Evolutionary conservation across 2,888 invertebrate species (phyloP), one percentile per base, ranked within the genome.

Genomic region (Parelbella ahira): DNA sequence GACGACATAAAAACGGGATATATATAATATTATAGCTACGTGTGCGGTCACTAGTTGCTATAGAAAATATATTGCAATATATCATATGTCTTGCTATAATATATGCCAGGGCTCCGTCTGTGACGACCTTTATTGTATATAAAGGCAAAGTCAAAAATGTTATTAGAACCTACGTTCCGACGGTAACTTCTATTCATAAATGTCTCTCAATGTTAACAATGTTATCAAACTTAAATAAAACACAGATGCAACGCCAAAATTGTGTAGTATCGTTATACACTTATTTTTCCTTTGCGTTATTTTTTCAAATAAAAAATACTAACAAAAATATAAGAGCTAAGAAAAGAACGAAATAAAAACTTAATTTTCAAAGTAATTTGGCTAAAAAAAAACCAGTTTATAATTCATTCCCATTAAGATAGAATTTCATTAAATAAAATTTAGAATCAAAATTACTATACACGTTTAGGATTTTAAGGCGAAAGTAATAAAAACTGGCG

Each of bases 381-480:
- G n/a, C n/a, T n/a, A 24, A 45, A 44, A 37, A 38, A 29, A 34
- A 6, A 12, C n/a, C n/a, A n/a, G n/a, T 30, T 20, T 34, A 30
- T 23, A 32, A 47, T 37, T 38, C 38, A 47, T 30, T 13, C 10
- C 29, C 36, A 32, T 37, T 33, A 37, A 43, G 15, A 34, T 37
- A 37, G 29, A 36, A 43, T 36, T 36, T 43, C 43, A 43, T 37
- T 37, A 12, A 48, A 32, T 24, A 34, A 50, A 48, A 44, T 33
- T 34, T 43, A 29, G 21, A 50, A 60, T 57, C 61, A 53, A 15
- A 15, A 15, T 3, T 15, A 15, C 63, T 42, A 58, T 56, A 29
- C 49, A 54, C 56, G 58, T 57, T 44, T 30, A 44, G 23, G 20
- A 29, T 39, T 30, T 29, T 25, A 11, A 11, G 15, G 18, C 30